phyloP scores from a whole-genome alignment of 2,797 vertebrate species.

The Thalassophryne amazonica region DNA sequence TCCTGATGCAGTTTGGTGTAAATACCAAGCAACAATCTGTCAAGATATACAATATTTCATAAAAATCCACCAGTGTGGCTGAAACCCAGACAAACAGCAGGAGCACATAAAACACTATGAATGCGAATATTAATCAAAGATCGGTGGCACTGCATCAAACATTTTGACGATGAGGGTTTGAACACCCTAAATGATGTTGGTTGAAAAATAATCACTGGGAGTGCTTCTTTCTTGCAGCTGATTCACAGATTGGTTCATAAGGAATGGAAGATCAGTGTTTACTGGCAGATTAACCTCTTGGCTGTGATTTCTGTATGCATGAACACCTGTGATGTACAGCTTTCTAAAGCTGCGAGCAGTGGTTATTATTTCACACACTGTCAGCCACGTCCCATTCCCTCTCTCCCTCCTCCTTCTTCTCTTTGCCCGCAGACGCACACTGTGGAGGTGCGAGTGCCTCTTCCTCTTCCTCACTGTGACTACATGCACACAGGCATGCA shows the following conservation, averaged over 20 bases:
- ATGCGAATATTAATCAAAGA: slow-evolving; percentile 9
- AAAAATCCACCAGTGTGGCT: not conserved
- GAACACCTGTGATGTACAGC: slow-evolving; percentile 45
- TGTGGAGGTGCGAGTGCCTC: slow-evolving; percentile 37
- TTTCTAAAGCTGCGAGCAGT: slow-evolving; percentile 38
- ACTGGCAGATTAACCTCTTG: slow-evolving; percentile 38
- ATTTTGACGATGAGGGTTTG: slow-evolving; percentile 15
- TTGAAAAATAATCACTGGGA: slow-evolving; percentile 19
- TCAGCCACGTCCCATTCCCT: slow-evolving; percentile 16
- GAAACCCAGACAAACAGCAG: slow-evolving; percentile 1
- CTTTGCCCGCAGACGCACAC: slow-evolving; percentile 25
- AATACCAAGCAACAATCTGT: slow-evolving; percentile 8
- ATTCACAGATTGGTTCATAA: slow-evolving; percentile 22
- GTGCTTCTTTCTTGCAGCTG: slow-evolving; percentile 6
- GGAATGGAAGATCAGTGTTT: slow-evolving; percentile 10
- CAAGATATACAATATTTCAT: not conserved
- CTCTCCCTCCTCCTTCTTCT: not conserved
- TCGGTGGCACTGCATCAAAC: slow-evolving; percentile 22
- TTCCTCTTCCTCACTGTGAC: slow-evolving; percentile 50
- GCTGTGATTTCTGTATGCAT: slow-evolving; percentile 34
- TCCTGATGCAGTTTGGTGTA: not conserved
- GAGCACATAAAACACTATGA: not conserved
- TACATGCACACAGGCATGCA: slow-evolving; percentile 15
- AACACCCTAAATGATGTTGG: slow-evolving; percentile 20
- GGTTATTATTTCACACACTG: slow-evolving; percentile 44